phyloP scores from a whole-genome alignment of 2,797 vertebrate species.

The Crenuchus spilurus region DNA sequence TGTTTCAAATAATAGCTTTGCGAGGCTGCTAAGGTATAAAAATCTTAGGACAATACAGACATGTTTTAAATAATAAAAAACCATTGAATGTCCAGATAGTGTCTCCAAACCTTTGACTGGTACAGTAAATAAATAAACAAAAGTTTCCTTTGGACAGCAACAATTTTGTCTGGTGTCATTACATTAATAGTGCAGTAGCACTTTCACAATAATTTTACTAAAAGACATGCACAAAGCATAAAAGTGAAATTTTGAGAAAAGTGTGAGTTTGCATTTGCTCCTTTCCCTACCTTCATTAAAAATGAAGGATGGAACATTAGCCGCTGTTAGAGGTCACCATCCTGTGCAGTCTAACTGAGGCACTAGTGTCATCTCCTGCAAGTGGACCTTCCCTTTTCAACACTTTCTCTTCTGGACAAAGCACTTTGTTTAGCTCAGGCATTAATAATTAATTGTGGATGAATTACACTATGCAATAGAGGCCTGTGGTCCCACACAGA shows the following conservation, averaged over 20 bases:
- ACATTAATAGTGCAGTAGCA: too few relatives aligned
- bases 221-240: too few relatives aligned
- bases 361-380: slow-evolving; percentile 30
- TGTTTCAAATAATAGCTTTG: too few relatives aligned
- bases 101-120: too few relatives aligned
- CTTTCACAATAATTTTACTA: too few relatives aligned
- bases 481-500: not conserved
- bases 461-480: slow-evolving; percentile 42
- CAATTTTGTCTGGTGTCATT: too few relatives aligned
- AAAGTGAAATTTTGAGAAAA: slow-evolving; percentile 55
- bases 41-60: too few relatives aligned
- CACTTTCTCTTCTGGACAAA: slow-evolving; percentile 48
- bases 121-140: too few relatives aligned
- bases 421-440: slow-evolving; percentile 28
- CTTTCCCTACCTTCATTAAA: slow-evolving; percentile 52
- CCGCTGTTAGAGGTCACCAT: slow-evolving; percentile 37
- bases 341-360: slow-evolving; percentile 23
- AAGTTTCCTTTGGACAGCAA: too few relatives aligned
- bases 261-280: not conserved
- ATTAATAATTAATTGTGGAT: slow-evolving; percentile 50
- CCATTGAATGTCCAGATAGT: too few relatives aligned
- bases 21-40: too few relatives aligned
- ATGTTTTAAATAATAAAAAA: too few relatives aligned
- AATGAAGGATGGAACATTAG: slow-evolving; percentile 54
- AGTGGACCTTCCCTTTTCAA: slow-evolving; percentile 45